Conservation (phyloP, 2,797 vertebrate genomes). For the Thripadectes ignobilis region DNA sequence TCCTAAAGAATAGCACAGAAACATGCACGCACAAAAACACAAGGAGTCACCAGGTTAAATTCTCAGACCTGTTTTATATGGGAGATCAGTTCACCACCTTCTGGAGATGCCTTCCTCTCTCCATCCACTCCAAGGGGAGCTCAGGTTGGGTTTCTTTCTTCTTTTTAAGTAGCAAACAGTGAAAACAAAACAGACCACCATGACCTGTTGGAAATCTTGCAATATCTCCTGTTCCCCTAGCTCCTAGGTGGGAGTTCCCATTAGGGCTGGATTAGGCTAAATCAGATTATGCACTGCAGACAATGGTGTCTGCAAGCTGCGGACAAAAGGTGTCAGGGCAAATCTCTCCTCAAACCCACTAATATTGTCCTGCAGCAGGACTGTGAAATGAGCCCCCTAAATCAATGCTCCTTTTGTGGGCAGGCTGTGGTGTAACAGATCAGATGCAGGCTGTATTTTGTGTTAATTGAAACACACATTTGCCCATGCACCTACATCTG, state of each 20-base stretch:
- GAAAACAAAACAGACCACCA: slow-evolving; percentile 29
- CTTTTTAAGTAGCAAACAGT: not conserved
- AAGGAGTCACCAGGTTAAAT: not conserved
- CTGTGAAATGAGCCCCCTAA: not conserved
- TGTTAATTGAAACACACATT: not conserved
- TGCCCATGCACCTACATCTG: not conserved
- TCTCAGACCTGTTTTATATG: not conserved
- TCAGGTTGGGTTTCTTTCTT: not conserved
- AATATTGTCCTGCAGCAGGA: not conserved
- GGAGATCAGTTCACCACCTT: not conserved
- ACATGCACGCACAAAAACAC: not conserved
- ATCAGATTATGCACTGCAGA: slow-evolving; percentile 40
- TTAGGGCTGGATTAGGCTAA: slow-evolving; percentile 45
- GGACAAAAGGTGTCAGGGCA: slow-evolving; percentile 33
- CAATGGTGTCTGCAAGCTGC: not conserved
- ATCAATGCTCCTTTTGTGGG: not conserved
- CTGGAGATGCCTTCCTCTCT: not conserved
- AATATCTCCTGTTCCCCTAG: not conserved
- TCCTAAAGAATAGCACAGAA: not conserved
- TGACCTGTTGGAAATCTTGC: slow-evolving; percentile 7
- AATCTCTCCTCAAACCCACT: slow-evolving; percentile 25
- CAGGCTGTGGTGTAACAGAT: not conserved
- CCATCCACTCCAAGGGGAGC: not conserved
- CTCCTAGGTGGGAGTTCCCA: slow-evolving; percentile 29
- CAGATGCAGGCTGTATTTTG: not conserved